Base-by-base conservation (phyloP, 2,888 invertebrate species). In the Lydus trimaculatus region DNA sequence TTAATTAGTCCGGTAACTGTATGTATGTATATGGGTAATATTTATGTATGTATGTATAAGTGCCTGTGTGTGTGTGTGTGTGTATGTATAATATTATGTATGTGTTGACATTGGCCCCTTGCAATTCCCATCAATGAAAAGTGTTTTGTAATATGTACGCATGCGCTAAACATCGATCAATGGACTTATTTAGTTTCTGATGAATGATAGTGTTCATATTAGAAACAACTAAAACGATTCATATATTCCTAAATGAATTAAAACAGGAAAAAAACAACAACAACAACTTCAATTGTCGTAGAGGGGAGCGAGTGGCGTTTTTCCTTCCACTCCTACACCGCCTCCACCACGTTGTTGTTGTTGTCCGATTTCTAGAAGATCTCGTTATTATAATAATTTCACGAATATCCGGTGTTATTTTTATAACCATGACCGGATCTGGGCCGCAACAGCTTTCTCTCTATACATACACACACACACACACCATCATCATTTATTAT, bases 91-190 rank as follows among this genome's bases (percentile, higher is more conserved):
- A 52, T 52, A 52, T 23, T 52, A 52, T 52, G 52, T 52, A 52
- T 63, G 39, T 63, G 65, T 61, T 66, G 69, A 62, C 69, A 69
- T 69, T 65, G 65, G 69, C 63, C 60, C 58, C 60, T 63, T 64
- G 65, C 66, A 48, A 72, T 65, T 65, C 65, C 66, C 65, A 69
- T 71, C 70, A 72, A 72, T 72, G 72, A 70, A 72, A 33, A 63
- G 48, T 39, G 63, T 17, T 39, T 17, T 60, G 61, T 23, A 48
- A 1, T 0, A 2, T 25, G 25, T 28, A 65, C 72, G 70, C 72
- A 71, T 60, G 69, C 72, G 72, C 63, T 31, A 33, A 43, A 61
- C 60, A 52, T 63, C 69, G 67, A 71, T 73, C 71, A 71, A 70
- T 71, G 70, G 67, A 68, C 65, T 60, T 67, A 73, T 71, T 72